Evolutionary conservation across 2,113 vertebrate genomes (phyloP), one percentile per base, ranked within the genome.

Genomic region (Misgurnus mizolepis): DNA sequence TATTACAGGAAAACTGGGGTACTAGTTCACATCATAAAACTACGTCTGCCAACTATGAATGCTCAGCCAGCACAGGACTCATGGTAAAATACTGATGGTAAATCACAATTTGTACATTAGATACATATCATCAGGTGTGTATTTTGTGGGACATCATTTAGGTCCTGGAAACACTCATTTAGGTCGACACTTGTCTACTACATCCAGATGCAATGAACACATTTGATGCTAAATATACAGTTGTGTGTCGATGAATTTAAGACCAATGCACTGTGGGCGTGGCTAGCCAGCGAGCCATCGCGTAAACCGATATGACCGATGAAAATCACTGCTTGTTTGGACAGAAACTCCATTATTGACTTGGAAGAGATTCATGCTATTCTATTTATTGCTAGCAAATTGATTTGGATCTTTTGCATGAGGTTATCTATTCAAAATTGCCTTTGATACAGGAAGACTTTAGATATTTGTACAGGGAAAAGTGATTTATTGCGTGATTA

Each of bases 381-480:
- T 12, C 11, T 67, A n/a, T 85, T 89, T 88, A 90, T 87, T 92
- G 88, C 90, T 80, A 88, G 45, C 89, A 88, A 92, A 91, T 89
- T 88, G 85, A 90, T 91, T 86, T 88, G 49, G 64, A 81, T 69
- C 14, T 27, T 14, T 76, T 71, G 60, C 71, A 53, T 77, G 75
- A 77, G 67, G 45, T 77, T 84, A 67, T 50, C 55, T 4, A 55
- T 71, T 45, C 2, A 61, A 60, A 50, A 80, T 56, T 8, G 47
- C 18, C 49, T 56, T 64, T 76, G 45, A 72, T 45, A 67, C 58
- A 55, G 83, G 80, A 85, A 85, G 83, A 85, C 83, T 41, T 79
- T 56, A 22, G 55, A 14, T 53, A 47, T 50, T 65, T 70, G 17
- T 6, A 34, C 56, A 9, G 41, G n/a, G n/a, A 74, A 74, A 55